Conservation (phyloP, 1,140 invertebrate genomes). For the Heliothis virescens region DNA sequence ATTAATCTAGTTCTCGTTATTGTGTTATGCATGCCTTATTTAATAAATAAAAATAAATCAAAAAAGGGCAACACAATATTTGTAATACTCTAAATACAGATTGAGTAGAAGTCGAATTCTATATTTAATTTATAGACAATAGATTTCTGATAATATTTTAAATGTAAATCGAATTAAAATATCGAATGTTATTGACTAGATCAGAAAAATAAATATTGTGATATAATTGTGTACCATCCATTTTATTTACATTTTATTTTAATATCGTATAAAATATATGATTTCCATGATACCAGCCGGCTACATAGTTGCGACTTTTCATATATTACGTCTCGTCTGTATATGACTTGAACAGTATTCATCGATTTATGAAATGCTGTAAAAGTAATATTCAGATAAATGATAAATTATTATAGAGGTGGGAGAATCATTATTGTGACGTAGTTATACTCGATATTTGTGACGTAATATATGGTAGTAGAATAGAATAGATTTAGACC, state of each 20-base stretch:
- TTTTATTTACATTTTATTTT: constrained; percentile 52
- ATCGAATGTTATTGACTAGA: constrained; percentile 70
- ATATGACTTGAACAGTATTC: constrained; percentile 18
- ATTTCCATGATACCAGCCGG: constrained; percentile 10
- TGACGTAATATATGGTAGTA: constrained; percentile 3
- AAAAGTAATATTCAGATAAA: constrained; percentile 1
- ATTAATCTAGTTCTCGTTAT: constrained; percentile 2
- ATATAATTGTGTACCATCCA: constrained; percentile 60
- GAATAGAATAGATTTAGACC: constrained; percentile 35
- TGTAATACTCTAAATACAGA: not conserved
- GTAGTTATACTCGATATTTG: constrained; percentile 14
- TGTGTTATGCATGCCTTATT: constrained; percentile 9
- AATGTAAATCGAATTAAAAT: constrained; percentile 53
- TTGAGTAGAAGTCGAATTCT: constrained; percentile 27
- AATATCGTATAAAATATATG: constrained; percentile 12
- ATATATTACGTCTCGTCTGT: constrained; percentile 4
- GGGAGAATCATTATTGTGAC: constrained; percentile 12
- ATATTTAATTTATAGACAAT: constrained; percentile 35
- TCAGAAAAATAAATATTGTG: constrained; percentile 61
- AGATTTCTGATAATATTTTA: constrained; percentile 47
- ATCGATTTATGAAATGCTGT: not conserved
- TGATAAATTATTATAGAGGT: constrained; percentile 26
- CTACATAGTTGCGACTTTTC: not conserved
- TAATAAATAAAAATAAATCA: constrained; percentile 16
- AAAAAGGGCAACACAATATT: constrained; percentile 37